Percentiles rank a stretch among this genome's conserved stretches.
phyloP scores from a whole-genome alignment of 2,797 vertebrate species.

The Ataeniobius toweri region DNA sequence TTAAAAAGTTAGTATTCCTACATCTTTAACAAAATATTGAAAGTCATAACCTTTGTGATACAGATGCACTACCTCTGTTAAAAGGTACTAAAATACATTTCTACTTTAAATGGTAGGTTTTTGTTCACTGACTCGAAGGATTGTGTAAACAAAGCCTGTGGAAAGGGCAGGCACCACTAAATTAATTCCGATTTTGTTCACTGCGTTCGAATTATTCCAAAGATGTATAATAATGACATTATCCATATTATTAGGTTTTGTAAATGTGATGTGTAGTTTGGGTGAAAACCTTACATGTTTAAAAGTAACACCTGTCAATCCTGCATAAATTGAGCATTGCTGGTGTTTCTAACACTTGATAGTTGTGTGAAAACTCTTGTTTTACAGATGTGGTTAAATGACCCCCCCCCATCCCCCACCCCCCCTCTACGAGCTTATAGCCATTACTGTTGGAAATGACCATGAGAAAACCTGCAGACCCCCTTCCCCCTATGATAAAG shows the following conservation, averaged over 20 bases:
- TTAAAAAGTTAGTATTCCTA: background rate
- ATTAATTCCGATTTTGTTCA: slow-evolving; percentile 3
- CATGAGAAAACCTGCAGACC: slow-evolving; percentile 68
- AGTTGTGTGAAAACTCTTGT: slow-evolving; percentile 95
- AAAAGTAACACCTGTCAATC: slow-evolving; percentile 23
- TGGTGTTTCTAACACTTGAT: slow-evolving; percentile 83
- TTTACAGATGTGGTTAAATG: slow-evolving; percentile 97
- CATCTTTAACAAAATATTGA: background rate
- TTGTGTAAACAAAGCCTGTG: slow-evolving; percentile 41
- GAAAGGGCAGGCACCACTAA: slow-evolving; percentile 73
- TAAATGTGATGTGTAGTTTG: slow-evolving; percentile 16
- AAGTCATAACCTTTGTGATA: background rate
- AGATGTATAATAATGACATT: background rate
- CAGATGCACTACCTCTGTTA: background rate
- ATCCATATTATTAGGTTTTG: background rate
- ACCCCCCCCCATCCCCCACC: slow-evolving; percentile 31
- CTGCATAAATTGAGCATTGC: slow-evolving; percentile 42
- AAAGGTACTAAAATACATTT: background rate
- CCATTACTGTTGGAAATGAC: slow-evolving; percentile 89
- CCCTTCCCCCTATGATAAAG: slow-evolving; percentile 69
- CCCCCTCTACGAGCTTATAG: slow-evolving; percentile 83
- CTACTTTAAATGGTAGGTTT: background rate
- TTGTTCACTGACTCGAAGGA: background rate
- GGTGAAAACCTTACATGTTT: slow-evolving; percentile 2
- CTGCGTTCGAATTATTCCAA: background rate